Evolutionary conservation across 2,113 vertebrate genomes (phyloP).

Genomic region (Dicaeum eximium): DNA sequence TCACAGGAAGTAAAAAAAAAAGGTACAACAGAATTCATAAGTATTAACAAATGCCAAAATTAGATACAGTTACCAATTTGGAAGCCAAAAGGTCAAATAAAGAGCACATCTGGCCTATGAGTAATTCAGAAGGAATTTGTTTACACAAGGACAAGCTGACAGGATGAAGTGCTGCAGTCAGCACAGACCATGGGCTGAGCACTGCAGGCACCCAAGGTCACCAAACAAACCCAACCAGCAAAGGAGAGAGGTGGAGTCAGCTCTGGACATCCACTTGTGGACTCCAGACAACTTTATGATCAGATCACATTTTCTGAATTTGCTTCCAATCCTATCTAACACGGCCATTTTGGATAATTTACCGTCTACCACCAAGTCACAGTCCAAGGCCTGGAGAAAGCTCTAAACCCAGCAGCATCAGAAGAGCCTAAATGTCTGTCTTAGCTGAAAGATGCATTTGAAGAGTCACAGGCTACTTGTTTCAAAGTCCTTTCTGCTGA

Average conservation of each 20-base stretch:
- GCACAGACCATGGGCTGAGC: background rate
- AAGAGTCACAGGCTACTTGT: background rate
- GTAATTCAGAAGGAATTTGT: slow-evolving; percentile 44
- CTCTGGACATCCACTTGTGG: background rate
- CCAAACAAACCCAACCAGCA: background rate
- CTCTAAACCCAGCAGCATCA: background rate
- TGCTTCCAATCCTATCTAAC: background rate
- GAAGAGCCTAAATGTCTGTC: background rate
- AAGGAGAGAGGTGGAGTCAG: background rate
- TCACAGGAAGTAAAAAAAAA: background rate
- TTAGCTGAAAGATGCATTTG: background rate
- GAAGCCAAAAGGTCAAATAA: slow-evolving; percentile 38
- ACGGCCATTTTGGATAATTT: background rate
- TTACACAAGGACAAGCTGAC: slow-evolving; percentile 33
- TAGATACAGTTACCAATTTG: background rate
- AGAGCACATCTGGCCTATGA: slow-evolving; percentile 51
- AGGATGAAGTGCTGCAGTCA: slow-evolving; percentile 28
- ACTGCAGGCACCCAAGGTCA: background rate
- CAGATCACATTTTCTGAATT: background rate
- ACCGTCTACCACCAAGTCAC: too few relatives aligned
- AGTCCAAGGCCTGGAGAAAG: background rate
- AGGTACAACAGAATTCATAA: background rate
- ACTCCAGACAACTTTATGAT: background rate
- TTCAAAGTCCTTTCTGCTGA: background rate
- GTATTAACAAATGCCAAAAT: background rate